A percentile compares a stretch with the other conserved stretches of the same genome.
phyloP scores from a whole-genome alignment of 2,113 vertebrate genomes.

The Corythaixoides concolor region DNA sequence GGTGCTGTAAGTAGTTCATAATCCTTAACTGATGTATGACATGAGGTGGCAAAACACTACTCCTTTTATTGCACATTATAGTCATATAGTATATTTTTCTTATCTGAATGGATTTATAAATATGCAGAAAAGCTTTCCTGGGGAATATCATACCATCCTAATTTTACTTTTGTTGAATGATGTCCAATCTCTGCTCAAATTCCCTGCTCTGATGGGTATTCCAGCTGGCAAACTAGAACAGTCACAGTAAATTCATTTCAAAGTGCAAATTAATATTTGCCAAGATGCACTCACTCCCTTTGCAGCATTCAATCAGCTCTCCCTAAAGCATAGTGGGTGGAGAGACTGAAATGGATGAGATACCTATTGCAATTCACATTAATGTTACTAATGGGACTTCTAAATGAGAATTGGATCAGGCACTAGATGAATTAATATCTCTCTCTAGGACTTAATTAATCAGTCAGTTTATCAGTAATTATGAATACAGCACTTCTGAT shows the following conservation, averaged over 20 bases:
- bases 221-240: slow-evolving; percentile 65
- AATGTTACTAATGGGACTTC: slow-evolving; percentile 37
- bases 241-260: slow-evolving; percentile 65
- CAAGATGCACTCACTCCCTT: slow-evolving; percentile 56
- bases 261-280: slow-evolving; percentile 66
- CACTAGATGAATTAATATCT: slow-evolving; percentile 35
- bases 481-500: slow-evolving; percentile 15
- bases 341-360: slow-evolving; percentile 40
- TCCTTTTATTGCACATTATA: not conserved
- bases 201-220: slow-evolving; percentile 44
- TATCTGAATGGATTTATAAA: slow-evolving; percentile 1
- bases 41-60: not conserved
- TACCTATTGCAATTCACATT: slow-evolving; percentile 46
- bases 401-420: slow-evolving; percentile 49
- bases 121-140: slow-evolving; percentile 37
- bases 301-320: slow-evolving; percentile 47
- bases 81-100: not conserved
- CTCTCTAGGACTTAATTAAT: slow-evolving; percentile 56
- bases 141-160: slow-evolving; percentile 26
- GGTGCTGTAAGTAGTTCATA: not conserved
- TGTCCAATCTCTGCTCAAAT: slow-evolving; percentile 46
- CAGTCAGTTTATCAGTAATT: slow-evolving; percentile 49
- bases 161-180: slow-evolving; percentile 40
- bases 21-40: not conserved
- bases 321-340: slow-evolving; percentile 18